phyloP scores from a whole-genome alignment of 1,140 invertebrate species.

The Pachyrhynchus sulphureomaculatus region DNA sequence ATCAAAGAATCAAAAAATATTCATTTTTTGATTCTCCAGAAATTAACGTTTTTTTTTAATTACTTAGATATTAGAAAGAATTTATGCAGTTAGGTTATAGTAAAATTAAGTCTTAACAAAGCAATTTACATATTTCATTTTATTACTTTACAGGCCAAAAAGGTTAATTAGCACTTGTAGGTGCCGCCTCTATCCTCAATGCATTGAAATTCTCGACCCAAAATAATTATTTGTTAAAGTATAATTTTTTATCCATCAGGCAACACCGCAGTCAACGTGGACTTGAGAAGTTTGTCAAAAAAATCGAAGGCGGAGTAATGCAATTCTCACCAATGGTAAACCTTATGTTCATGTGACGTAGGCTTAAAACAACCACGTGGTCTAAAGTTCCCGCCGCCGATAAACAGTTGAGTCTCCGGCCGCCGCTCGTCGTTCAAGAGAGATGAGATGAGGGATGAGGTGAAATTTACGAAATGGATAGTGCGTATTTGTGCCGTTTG shows the following conservation, averaged over 20 bases:
- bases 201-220: too few relatives aligned
- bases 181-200: too few relatives aligned
- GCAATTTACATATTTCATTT: too few relatives aligned
- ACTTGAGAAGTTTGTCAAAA: slow-evolving; percentile 1
- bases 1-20: too few relatives aligned
- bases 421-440: neutral
- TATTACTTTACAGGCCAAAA: too few relatives aligned
- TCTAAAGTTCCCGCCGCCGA: slow-evolving; percentile 1
- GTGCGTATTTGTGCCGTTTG: slow-evolving; percentile 7
- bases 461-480: slow-evolving; percentile 8
- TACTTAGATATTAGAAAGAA: too few relatives aligned
- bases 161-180: too few relatives aligned
- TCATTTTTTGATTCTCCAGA: too few relatives aligned
- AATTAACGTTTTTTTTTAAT: too few relatives aligned
- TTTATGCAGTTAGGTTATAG: too few relatives aligned
- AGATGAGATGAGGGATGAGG: slow-evolving; percentile 10
- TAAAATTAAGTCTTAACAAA: too few relatives aligned
- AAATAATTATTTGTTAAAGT: too few relatives aligned
- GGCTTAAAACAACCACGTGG: slow-evolving; percentile 1
- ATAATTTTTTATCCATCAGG: neutral
- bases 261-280: slow-evolving; percentile 7
- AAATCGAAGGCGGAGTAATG: neutral
- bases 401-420: neutral
- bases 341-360: neutral
- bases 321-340: neutral